These are phyloP conservation scores for Brachionus rotundiformis DNA, from an alignment of 1,140 invertebrate genomes.

Conservation along the genomic window DNA sequence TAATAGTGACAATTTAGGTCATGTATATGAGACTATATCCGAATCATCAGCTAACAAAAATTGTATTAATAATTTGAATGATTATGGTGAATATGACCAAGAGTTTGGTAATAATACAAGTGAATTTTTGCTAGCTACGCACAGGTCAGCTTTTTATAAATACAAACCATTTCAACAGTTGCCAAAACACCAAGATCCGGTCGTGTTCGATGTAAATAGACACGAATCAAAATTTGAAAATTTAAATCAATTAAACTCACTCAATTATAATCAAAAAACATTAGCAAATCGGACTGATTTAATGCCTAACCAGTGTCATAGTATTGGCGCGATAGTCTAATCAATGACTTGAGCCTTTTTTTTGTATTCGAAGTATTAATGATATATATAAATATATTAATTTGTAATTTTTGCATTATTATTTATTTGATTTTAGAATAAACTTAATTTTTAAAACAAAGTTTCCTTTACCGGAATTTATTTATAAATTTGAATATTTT, in stretches of 20 bases:
- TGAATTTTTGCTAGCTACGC: not conserved
- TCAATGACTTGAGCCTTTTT: not conserved
- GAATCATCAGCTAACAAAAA: not conserved
- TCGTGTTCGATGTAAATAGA: not conserved
- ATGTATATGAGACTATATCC: not conserved
- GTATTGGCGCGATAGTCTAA: constrained; percentile 4
- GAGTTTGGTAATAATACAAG: not conserved
- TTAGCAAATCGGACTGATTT: not conserved
- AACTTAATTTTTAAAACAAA: not conserved
- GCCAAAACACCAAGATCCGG: not conserved
- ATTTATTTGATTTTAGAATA: not conserved
- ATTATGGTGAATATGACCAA: not conserved
- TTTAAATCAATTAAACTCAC: not conserved
- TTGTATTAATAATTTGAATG: not conserved
- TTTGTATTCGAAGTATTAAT: not conserved
- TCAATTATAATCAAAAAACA: not conserved
- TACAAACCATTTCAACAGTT: constrained; percentile 1
- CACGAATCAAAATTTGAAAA: not conserved
- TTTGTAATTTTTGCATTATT: constrained; percentile 14
- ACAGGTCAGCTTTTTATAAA: not conserved
- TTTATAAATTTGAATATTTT: not conserved
- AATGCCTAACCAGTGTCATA: not conserved
- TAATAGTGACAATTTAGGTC: not conserved
- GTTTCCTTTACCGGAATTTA: not conserved
- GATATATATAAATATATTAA: not conserved